Evolutionary conservation across 1,140 invertebrate genomes (phyloP), one percentile per base, ranked within the genome.

Genomic region (Euwallacea similis): DNA sequence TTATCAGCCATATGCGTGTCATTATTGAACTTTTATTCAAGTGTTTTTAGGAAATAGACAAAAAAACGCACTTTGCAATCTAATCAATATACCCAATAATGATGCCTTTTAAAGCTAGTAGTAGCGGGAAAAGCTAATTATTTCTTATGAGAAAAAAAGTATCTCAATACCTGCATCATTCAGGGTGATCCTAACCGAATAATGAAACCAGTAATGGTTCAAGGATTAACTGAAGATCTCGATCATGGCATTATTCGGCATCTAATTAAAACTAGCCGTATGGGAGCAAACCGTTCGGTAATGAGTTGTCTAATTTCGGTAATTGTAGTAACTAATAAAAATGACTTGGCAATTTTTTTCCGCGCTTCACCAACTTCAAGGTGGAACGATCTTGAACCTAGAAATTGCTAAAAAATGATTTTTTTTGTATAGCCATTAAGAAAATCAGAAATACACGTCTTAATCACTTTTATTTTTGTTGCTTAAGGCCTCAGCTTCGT

Each of bases 391-490:
- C 46, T 10, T 50, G 46, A 50, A 10, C 9, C 46, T 11, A 33
- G 21, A 33, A 33, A 4, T 33, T 50, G 46, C 9, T 10, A 50
- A 50, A 50, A 50, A 11, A 7, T 3, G 46, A 3, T 50, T 50
- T 50, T 50, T 50, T 50, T 13, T 50, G 46, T 50, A 33, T 33
- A 1, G 21, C 21, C 21, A 33, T 33, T 2, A 33, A 33, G 21
- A 33, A 33, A 33, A 33, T 33, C 21, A 33, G 21, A 33, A 33
- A 33, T 33, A 4, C 21, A 2, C 21, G 21, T 33, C 21, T 2
- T 13, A 50, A 50, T 11, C 54, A 56, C 54, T 56, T 15, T 56
- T 63, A 43, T 58, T 60, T 58, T 66, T 68, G 72, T 67, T 42
- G 42, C 58, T 42, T 42, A 41, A 60, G 8, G 58, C 58, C 13